These are phyloP conservation scores for Agriopis leucophaearia DNA, from an alignment of 2,888 invertebrate genomes.

Conservation along the genomic window DNA sequence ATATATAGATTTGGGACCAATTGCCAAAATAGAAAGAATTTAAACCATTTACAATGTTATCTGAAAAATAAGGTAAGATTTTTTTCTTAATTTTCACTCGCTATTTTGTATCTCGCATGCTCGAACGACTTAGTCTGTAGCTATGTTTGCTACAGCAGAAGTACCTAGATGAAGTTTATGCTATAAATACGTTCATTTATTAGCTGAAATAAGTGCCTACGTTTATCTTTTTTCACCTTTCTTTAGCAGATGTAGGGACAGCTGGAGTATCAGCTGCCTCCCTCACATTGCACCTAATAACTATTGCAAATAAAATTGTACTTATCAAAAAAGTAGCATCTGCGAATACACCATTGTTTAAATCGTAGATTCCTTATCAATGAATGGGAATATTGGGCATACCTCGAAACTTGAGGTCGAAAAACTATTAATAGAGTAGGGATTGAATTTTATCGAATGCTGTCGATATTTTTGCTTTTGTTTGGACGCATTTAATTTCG, in stretches of 20 bases:
- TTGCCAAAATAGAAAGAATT: too few relatives aligned
- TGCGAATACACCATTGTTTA: constrained; percentile 34
- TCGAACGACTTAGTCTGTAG: too few relatives aligned
- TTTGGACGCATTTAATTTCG: not conserved
- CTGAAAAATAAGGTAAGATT: too few relatives aligned
- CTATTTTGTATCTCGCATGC: too few relatives aligned
- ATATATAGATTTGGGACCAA: too few relatives aligned
- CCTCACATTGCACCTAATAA: not conserved
- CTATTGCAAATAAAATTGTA: constrained; percentile 1
- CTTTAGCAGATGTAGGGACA: constrained; percentile 35
- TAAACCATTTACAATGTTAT: too few relatives aligned
- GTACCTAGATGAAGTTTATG: too few relatives aligned
- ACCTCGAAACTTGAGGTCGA: constrained; percentile 27
- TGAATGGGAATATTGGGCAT: constrained; percentile 39
- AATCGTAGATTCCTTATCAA: constrained; percentile 37
- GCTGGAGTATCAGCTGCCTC: constrained; percentile 34
- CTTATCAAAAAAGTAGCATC: constrained; percentile 34
- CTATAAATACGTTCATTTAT: too few relatives aligned
- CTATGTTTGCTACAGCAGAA: too few relatives aligned
- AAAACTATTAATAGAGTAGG: constrained; percentile 13
- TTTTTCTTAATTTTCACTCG: too few relatives aligned
- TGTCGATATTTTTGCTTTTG: constrained; percentile 6
- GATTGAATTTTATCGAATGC: constrained; percentile 10
- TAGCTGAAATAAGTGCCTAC: too few relatives aligned
- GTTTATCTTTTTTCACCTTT: constrained; percentile 1